Base-by-base conservation (phyloP, 2,888 invertebrate species). In the Melanophora roralis region DNA sequence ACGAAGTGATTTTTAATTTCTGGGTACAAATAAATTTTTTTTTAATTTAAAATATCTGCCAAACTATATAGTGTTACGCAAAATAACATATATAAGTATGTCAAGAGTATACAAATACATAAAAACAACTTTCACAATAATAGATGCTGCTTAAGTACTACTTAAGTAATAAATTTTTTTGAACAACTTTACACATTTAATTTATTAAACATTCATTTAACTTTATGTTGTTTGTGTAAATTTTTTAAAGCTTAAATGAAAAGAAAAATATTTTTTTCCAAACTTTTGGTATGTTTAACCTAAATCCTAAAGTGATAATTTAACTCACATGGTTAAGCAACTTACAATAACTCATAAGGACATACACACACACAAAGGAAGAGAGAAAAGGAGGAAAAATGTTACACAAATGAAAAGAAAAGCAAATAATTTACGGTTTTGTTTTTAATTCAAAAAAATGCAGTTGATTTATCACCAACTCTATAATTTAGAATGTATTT, bases 341-440 rank as follows among this genome's bases (percentile, higher is more conserved):
- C 19, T 53, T 23, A 64, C 21, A 47, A n/a, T 27, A 27, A 27
- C n/a, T 47, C 16, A 23, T 21, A 11, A 32, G 11, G 3, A 9
- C 32, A 60, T 16, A 16, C 12, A 45, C 23, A 8, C 36, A 19
- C 2, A 53, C 2, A 8, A 32, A 27, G 27, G 27, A 19, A 16
- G 21, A 23, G 12, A 27, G 51, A n/a, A 6, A 14, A 6, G 34
- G 3, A 3, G 27, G 23, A 14, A 21, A 49, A 57, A 55, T 49
- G 16, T 45, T 23, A 21, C 38, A 49, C 1, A 47, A 67, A 67
- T 57, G 69, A 64, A 69, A 78, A 78, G 67, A 62, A 68, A 62
- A 62, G 73, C 47, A 68, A 67, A 78, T 78, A 78, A 78, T 68
- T 78, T 73, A 78, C 67, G 23, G 62, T 68, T 78, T 78, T 78